Evolutionary conservation across 2,797 vertebrate genomes (phyloP).

Genomic region (Pterois miles): DNA sequence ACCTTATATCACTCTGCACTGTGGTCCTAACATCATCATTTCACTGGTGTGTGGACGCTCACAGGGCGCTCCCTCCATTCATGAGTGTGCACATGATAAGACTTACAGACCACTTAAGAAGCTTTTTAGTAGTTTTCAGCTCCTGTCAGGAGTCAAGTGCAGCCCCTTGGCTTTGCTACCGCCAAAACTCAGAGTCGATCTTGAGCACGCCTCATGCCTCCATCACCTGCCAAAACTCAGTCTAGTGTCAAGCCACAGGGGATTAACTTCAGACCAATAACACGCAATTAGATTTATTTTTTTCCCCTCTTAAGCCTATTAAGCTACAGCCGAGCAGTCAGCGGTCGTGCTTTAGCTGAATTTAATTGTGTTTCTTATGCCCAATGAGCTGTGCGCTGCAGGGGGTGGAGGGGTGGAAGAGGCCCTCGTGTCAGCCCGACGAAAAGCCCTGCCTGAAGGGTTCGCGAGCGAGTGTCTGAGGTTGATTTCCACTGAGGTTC

Average conservation of each 20-base stretch:
- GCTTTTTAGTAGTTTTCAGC: constrained; percentile 64
- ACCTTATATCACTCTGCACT: constrained; percentile 46
- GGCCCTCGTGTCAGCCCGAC: constrained; percentile 49
- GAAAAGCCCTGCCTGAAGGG: constrained; percentile 40
- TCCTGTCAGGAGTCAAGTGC: constrained; percentile 71
- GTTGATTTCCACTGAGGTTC: constrained; percentile 68
- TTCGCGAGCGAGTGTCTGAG: constrained; percentile 70
- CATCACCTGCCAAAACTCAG: constrained; percentile 39
- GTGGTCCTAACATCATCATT: constrained; percentile 59
- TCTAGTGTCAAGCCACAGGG: constrained; percentile 65
- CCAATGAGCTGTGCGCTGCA: constrained; percentile 75
- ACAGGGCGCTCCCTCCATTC: constrained; percentile 35
- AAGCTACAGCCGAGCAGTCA: constrained; percentile 69
- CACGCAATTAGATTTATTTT: constrained; percentile 83
- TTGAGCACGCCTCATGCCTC: constrained; percentile 31
- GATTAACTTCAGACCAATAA: constrained; percentile 84
- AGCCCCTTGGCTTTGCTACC: constrained; percentile 55
- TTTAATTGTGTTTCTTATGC: constrained; percentile 90
- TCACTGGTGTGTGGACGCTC: constrained; percentile 26
- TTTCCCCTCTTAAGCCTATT: constrained; percentile 80
- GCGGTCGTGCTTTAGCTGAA: constrained; percentile 82
- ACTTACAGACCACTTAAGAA: constrained; percentile 63
- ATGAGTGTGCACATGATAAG: constrained; percentile 66
- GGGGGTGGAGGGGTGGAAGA: constrained; percentile 58
- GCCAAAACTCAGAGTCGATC: constrained; percentile 32